Evolutionary conservation across 2,797 vertebrate species (phyloP).

Genomic region (Trachops cirrhosus): DNA sequence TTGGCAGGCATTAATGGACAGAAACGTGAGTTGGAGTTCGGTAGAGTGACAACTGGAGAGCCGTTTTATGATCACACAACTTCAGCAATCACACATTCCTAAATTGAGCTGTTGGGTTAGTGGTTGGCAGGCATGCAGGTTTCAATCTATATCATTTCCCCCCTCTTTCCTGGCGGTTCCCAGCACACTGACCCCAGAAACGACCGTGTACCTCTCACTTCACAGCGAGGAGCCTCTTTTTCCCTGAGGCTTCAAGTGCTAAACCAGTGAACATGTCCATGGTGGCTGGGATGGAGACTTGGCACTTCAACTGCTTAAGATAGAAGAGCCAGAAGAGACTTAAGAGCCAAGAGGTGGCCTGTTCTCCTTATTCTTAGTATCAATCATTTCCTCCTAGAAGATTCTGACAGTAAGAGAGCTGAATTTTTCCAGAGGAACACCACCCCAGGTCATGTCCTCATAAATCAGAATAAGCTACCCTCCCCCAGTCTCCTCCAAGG

Average conservation of each 20-base stretch:
- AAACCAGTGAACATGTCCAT: background rate
- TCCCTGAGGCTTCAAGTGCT: background rate
- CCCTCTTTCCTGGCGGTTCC: background rate
- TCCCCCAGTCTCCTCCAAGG: background rate
- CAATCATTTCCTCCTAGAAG: slow-evolving; percentile 34
- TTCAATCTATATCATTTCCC: background rate
- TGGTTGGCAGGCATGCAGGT: background rate
- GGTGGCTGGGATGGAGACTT: background rate
- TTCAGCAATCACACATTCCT: background rate
- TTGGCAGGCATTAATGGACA: background rate
- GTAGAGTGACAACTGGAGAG: background rate
- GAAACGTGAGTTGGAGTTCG: background rate
- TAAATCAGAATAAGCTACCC: slow-evolving; percentile 25
- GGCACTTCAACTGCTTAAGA: background rate
- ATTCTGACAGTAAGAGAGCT: slow-evolving; percentile 27
- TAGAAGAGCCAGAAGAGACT: background rate
- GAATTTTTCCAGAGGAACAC: background rate
- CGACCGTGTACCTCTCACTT: background rate
- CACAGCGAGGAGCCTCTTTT: slow-evolving; percentile 7
- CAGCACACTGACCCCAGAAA: slow-evolving; percentile 4
- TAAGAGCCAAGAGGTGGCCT: slow-evolving; percentile 2
- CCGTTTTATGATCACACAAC: background rate
- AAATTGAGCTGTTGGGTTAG: background rate
- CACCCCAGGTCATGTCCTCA: slow-evolving; percentile 23
- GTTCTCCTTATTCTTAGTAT: slow-evolving; percentile 34